Evolutionary conservation across 2,888 invertebrate genomes (phyloP), one percentile per base, ranked within the genome.

Genomic region (Axea sp.): DNA sequence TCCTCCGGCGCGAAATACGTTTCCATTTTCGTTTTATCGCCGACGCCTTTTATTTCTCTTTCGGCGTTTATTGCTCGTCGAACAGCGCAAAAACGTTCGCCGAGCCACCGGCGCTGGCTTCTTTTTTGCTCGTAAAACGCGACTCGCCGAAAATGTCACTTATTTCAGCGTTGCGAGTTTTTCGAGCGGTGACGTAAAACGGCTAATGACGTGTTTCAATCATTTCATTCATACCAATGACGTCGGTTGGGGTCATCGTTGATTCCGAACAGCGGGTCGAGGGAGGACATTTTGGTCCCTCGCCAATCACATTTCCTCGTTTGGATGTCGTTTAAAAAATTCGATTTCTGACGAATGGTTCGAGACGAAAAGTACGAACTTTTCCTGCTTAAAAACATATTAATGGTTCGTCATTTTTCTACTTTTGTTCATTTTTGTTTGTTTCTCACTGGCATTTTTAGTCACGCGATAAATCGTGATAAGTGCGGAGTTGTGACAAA

Each of bases 11-110:
- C 30, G 41, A 39, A 60, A 60, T 37, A 37, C 28, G 26, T 37
- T 37, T 60, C 47, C 60, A 37, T 47, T 60, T 28, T 35, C 45
- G 33, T 35, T 43, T 33, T 43, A 45, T 45, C 31, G 45, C 19
- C 5, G 5, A 24, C 12, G 41, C 9, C 31, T 11, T 30, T 39
- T 53, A 33, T 33, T 15, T 28, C 22, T 43, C 12, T 28, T 41
- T 11, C 9, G 28, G 4, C 22, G 22, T 28, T 37, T 39, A 35
- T 24, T 14, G 12, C 30, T 24, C 41, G 22, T 4, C 14, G 12
- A 6, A 33, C 35, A n/a, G 8, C 4, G 35, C n/a, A n/a, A 5
- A 9, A 39, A 39, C 7, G 11, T 4, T 19, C 19, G 4, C 12
- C 19, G 39, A 5, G 19, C n/a, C 9, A 39, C 39, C 19, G 3